Evolutionary conservation across 2,797 vertebrate genomes (phyloP).

Genomic region (Alcedo quadribrachys): DNA sequence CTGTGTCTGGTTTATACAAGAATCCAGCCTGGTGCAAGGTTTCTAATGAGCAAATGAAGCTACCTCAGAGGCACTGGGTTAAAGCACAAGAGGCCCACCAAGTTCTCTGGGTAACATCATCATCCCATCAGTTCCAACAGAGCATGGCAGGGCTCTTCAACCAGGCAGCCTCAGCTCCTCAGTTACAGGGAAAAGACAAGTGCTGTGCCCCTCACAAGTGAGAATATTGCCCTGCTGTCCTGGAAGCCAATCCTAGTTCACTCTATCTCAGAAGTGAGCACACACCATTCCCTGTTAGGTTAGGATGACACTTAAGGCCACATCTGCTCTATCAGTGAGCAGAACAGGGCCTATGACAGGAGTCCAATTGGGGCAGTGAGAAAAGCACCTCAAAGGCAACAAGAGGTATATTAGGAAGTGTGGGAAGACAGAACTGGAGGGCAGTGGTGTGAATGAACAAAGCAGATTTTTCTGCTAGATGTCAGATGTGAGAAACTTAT

Average conservation of each 20-base stretch:
- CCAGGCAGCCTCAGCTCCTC: background rate
- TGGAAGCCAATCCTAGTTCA: background rate
- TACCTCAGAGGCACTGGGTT: background rate
- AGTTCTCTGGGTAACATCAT: background rate
- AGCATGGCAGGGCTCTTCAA: background rate
- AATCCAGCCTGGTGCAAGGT: background rate
- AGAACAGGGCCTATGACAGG: background rate
- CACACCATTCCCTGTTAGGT: background rate
- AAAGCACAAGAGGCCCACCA: background rate
- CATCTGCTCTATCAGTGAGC: background rate
- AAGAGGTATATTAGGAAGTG: background rate
- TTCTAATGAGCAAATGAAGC: background rate
- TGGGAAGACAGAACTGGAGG: background rate
- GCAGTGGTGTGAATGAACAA: background rate
- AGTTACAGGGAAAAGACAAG: accelerated
- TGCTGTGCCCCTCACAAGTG: background rate
- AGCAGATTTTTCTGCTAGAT: background rate
- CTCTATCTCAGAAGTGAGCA: background rate
- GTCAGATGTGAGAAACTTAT: background rate
- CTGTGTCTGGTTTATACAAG: background rate
- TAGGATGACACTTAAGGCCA: background rate
- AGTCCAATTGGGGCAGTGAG: background rate
- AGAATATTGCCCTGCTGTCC: background rate
- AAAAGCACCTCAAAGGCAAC: background rate
- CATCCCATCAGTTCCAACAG: background rate